Evolutionary conservation across 2,113 vertebrate genomes (phyloP).

Genomic region (Neogale vison): DNA sequence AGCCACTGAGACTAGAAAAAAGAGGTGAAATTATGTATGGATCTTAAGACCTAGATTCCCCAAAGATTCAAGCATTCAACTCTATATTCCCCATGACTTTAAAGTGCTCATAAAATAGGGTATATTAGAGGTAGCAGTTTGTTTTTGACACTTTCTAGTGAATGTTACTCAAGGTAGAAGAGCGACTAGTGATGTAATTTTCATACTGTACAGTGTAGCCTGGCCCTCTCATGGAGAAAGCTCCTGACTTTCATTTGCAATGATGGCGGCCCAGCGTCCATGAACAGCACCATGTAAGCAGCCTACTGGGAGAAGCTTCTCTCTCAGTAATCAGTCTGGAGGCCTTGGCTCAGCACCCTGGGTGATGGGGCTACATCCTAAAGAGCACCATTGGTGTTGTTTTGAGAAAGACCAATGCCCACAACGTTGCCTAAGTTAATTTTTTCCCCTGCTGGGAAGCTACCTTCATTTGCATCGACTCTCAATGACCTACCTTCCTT

Average conservation of each 20-base stretch:
- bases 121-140: not conserved
- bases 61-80: not conserved
- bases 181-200: not conserved
- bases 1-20: not conserved
- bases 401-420: slow-evolving; percentile 32
- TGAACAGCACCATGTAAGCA: not conserved
- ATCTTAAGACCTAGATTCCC: not conserved
- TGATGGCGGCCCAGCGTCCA: not conserved
- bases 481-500: slow-evolving; percentile 60
- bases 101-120: not conserved
- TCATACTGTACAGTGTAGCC: not conserved
- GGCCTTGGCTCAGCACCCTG: not conserved
- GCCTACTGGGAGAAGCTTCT: not conserved
- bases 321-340: not conserved
- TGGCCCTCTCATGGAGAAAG: not conserved
- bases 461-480: slow-evolving; percentile 69
- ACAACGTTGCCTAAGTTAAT: slow-evolving; percentile 22
- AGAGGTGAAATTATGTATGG: not conserved
- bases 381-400: not conserved
- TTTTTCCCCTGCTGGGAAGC: slow-evolving; percentile 28
- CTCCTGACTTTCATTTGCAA: slow-evolving; percentile 24
- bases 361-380: not conserved
- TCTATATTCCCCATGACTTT: not conserved
- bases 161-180: not conserved
- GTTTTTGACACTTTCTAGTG: not conserved